These are phyloP conservation scores for Hydractinia symbiolongicarpus DNA, from an alignment of 30 jellyfish, hydroid and myxozoan genomes.

Conservation along the genomic window DNA sequence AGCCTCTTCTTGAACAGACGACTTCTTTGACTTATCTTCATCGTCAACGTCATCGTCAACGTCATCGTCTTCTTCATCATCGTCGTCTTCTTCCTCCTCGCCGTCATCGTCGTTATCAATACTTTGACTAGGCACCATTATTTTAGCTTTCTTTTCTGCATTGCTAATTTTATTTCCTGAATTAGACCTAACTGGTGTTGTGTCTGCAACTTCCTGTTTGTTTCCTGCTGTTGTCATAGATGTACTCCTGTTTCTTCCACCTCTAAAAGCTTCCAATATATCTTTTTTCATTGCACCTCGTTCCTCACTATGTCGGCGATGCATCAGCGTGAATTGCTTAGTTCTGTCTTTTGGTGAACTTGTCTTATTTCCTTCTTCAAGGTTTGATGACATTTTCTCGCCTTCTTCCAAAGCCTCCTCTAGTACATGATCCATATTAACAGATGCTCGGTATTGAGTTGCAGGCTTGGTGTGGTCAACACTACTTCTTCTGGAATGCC, in stretches of 20 bases:
- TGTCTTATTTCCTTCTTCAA: too few species aligned
- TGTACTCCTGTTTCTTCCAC: too few species aligned
- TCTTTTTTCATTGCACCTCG: too few species aligned
- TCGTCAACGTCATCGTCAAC: not conserved
- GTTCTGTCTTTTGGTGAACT: too few species aligned
- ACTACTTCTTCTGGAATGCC: slow-evolving; percentile 27
- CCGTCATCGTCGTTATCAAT: not conserved
- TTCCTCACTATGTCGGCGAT: too few species aligned
- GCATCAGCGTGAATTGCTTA: too few species aligned
- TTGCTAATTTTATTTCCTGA: too few species aligned
- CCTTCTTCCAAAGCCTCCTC: not conserved
- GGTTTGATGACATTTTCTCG: not conserved
- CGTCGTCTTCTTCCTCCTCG: not conserved
- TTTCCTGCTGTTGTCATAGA: too few species aligned
- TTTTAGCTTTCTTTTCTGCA: too few species aligned
- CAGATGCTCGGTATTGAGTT: not conserved
- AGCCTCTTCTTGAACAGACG: not conserved
- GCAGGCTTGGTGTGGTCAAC: slow-evolving; percentile 13
- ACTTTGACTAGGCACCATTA: not conserved
- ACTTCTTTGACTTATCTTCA: not conserved
- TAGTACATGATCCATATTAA: not conserved
- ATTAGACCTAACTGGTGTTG: too few species aligned
- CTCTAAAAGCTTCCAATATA: too few species aligned
- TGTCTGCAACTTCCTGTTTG: too few species aligned
- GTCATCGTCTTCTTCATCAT: not conserved